Evolutionary conservation across 92 coral and sea anemone species (phyloP).

Genomic region (Epizoanthus scotinus): DNA sequence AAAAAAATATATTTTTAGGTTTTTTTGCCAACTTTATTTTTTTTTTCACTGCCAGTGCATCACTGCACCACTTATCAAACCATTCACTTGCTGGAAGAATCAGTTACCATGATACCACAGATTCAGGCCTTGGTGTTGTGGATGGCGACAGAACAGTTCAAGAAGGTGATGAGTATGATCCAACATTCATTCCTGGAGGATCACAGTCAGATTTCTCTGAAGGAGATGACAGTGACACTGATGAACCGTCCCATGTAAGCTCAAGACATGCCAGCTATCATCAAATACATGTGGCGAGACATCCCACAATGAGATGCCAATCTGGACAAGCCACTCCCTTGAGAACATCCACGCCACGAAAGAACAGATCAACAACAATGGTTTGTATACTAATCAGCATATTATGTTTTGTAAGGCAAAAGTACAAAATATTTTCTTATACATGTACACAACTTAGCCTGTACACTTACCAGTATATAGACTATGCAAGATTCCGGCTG

Average conservation of each 20-base stretch:
- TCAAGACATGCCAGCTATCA: slow-evolving; percentile 15
- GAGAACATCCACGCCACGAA: slow-evolving; percentile 40
- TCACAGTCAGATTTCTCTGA: slow-evolving; percentile 14
- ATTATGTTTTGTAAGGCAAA: too few species aligned
- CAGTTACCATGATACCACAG: slow-evolving; percentile 19
- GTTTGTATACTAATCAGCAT: slow-evolving; percentile 22
- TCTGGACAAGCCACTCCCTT: slow-evolving; percentile 18
- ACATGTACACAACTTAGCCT: too few species aligned
- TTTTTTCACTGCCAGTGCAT: not conserved
- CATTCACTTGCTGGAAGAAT: slow-evolving; percentile 9
- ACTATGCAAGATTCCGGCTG: too few species aligned
- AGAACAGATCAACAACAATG: slow-evolving; percentile 25
- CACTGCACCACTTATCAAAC: not conserved
- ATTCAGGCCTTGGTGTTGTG: not conserved
- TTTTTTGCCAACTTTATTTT: too few species aligned
- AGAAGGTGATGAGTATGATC: slow-evolving; percentile 21
- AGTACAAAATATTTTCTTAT: too few species aligned
- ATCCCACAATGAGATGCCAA: not conserved
- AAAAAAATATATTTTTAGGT: too few species aligned
- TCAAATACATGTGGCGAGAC: not conserved
- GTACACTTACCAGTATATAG: too few species aligned
- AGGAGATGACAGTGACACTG: slow-evolving; percentile 18
- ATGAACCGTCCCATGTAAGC: not conserved
- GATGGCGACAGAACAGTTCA: not conserved
- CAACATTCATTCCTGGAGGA: slow-evolving; percentile 13